Conservation (phyloP, 2,797 vertebrate genomes). For the Hemibagrus guttatus region DNA sequence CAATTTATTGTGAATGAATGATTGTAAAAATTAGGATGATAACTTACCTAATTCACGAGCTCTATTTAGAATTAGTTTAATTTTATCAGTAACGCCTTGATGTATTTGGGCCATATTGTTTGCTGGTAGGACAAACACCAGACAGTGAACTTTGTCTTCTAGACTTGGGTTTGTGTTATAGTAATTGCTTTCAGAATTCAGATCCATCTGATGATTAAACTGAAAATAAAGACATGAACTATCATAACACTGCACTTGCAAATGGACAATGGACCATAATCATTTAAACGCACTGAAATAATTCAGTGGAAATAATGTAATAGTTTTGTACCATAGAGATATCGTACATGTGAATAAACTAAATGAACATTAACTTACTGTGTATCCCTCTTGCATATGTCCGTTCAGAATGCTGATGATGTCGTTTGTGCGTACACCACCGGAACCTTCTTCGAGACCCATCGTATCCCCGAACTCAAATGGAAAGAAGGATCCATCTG, state of each 20-base stretch:
- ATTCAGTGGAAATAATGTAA: neutral
- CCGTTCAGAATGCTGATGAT: neutral
- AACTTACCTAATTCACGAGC: neutral
- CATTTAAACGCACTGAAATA: neutral
- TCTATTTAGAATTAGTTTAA: neutral
- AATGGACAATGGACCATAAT: neutral
- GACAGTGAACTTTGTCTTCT: neutral
- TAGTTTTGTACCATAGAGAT: neutral
- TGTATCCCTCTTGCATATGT: neutral
- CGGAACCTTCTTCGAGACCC: neutral
- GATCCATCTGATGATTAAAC: fast-evolving
- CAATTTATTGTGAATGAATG: neutral
- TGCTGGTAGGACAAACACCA: conserved; percentile 7
- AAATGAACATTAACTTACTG: neutral
- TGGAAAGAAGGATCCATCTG: neutral
- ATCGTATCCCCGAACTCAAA: conserved; percentile 6
- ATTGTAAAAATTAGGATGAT: neutral
- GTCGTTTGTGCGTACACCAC: fast-evolving
- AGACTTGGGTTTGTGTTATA: neutral
- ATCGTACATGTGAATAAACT: neutral
- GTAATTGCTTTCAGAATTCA: neutral
- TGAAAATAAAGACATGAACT: neutral
- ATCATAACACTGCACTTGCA: neutral
- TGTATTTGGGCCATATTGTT: fast-evolving
- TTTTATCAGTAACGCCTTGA: fast-evolving